Evolutionary conservation across 2,888 invertebrate species (phyloP), one percentile per base, ranked within the genome.

Genomic region (Calameuta pallipes): DNA sequence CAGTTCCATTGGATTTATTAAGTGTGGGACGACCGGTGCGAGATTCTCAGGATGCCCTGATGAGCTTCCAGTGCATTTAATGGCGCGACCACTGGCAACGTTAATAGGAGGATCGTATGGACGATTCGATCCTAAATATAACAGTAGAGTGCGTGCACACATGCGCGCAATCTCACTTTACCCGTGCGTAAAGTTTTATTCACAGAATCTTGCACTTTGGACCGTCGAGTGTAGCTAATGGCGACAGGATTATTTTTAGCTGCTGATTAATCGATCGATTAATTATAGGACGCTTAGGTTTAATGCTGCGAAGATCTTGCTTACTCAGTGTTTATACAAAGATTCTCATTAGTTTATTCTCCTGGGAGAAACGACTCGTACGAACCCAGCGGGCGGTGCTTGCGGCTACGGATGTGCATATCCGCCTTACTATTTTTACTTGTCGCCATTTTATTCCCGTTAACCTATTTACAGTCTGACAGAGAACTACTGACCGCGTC

Each of bases 191-290:
- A 23, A 56, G 41, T 56, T 56, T 56, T 56, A 56, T 56, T 56
- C 23, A 56, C 41, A 23, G 23, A 56, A 56, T 56, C 78, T 74
- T 82, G 82, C 80, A 81, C 82, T 83, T 83, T 82, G 70, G 75
- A 76, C 69, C 79, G 78, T 34, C 36, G 36, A 13, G 74, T 15
- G 74, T 34, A 12, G 36, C 74, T 30, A 71, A 30, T 74, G 35
- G 34, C 74, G 74, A 35, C 34, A 71, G 41, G 23, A 23, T 56
- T 71, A 71, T 71, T 31, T 71, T 71, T 71, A 71, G 33, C 11
- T 71, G 31, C 15, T 33, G 33, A 71, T 71, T 71, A 71, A 71
- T 71, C 71, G 71, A 71, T 71, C 71, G 71, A 71, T 71, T 71
- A 71, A 30, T 56, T 56, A 56, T 56, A 56, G 41, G 23, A 56